A percentile compares a stretch with the other conserved stretches of the same genome.
These are phyloP conservation scores for Propsilocerus akamusi DNA, from an alignment of 1,140 invertebrate genomes.

Conservation along the genomic window DNA sequence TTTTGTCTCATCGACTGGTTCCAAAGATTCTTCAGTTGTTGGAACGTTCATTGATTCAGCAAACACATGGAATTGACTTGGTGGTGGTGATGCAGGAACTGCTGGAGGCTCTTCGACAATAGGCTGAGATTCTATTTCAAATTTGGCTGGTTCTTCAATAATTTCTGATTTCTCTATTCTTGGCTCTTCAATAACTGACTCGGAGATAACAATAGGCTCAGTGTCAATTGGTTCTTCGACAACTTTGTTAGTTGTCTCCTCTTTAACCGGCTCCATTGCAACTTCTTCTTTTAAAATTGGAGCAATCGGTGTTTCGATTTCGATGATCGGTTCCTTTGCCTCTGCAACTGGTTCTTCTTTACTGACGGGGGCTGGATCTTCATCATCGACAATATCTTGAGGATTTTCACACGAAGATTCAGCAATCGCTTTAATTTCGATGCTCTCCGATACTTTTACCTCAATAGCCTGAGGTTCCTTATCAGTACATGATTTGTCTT, in stretches of 20 bases:
- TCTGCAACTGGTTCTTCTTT: constrained; percentile 19
- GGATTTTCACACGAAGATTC: no score
- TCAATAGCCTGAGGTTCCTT: background rate
- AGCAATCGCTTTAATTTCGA: no score
- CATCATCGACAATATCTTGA: constrained; percentile 7
- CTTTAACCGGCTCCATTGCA: background rate
- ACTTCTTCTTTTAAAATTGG: background rate
- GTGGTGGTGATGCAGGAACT: background rate
- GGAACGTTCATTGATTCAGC: background rate
- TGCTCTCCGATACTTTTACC: no score
- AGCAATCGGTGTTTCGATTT: no score
- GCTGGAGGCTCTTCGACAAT: background rate
- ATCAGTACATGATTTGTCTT: no score
- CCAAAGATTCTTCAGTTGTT: background rate
- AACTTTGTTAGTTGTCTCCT: background rate
- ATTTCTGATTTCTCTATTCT: background rate
- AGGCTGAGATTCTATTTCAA: background rate
- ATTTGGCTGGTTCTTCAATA: background rate
- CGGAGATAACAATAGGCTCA: background rate
- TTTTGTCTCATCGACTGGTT: no score
- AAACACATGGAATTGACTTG: background rate
- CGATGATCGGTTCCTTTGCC: constrained; percentile 9
- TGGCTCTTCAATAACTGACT: background rate
- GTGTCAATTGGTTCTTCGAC: background rate
- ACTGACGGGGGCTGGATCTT: constrained; percentile 13